Evolutionary conservation across 2,113 vertebrate genomes (phyloP).

Genomic region (Megaptera novaeangliae): DNA sequence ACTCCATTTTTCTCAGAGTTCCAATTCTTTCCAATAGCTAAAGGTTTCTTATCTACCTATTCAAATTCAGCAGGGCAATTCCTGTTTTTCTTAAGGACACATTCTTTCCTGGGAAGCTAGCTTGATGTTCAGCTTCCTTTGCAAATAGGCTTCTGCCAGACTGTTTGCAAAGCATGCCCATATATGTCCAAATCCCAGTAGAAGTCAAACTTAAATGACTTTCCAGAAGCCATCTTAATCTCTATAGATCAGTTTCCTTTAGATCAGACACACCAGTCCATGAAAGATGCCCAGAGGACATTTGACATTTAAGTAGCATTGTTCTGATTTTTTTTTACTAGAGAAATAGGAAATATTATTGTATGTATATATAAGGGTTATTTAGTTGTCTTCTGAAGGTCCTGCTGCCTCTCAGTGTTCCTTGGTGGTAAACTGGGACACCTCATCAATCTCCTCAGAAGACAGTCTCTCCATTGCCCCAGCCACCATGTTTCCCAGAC

Average conservation of each 20-base stretch:
- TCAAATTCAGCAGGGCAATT: neutral
- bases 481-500: no score
- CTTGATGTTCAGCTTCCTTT: neutral
- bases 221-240: neutral
- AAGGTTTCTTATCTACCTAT: neutral
- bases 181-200: neutral
- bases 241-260: neutral
- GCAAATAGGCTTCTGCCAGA: neutral
- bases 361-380: neutral
- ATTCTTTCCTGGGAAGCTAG: neutral
- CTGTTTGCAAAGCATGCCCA: neutral
- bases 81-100: neutral
- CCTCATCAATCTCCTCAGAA: neutral
- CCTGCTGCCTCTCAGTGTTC: neutral
- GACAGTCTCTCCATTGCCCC: neutral
- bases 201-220: neutral
- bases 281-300: neutral
- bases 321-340: neutral
- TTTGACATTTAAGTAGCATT: neutral
- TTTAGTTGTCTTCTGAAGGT: neutral
- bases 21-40: neutral
- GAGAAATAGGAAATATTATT: neutral
- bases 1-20: neutral
- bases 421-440: neutral
- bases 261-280: neutral